phyloP scores from a whole-genome alignment of 2,113 vertebrate species.

The Tiliqua scincoides region DNA sequence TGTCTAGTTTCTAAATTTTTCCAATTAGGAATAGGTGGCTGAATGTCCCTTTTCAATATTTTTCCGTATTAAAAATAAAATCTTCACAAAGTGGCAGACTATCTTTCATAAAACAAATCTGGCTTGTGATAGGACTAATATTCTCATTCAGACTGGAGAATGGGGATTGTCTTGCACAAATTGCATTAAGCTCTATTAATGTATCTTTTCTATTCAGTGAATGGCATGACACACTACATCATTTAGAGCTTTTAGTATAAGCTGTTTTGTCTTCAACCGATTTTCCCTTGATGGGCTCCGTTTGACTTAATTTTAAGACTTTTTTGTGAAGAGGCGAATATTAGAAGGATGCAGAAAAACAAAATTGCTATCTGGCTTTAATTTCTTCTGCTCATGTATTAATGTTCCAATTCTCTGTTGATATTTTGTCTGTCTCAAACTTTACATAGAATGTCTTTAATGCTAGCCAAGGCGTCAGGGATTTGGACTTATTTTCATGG shows the following conservation, averaged over 20 bases:
- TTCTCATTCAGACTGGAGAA: slow-evolving; percentile 34
- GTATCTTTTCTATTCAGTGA: slow-evolving; percentile 76
- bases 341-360: slow-evolving; percentile 56
- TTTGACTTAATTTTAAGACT: slow-evolving; percentile 59
- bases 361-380: slow-evolving; percentile 52
- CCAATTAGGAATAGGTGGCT: slow-evolving; percentile 32
- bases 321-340: slow-evolving; percentile 27
- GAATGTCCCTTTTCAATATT: slow-evolving; percentile 20
- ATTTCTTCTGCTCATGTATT: slow-evolving; percentile 71
- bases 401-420: slow-evolving; percentile 79
- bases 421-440: slow-evolving; percentile 91
- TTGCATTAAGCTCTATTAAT: slow-evolving; percentile 52
- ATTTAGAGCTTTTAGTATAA: slow-evolving; percentile 73
- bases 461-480: slow-evolving; percentile 97
- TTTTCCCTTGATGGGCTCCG: slow-evolving; percentile 61
- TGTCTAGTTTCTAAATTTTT: slow-evolving; percentile 30
- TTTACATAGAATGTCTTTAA: slow-evolving; percentile 98
- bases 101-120: slow-evolving; percentile 74
- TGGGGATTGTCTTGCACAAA: slow-evolving; percentile 47
- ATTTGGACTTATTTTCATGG: slow-evolving; percentile 96
- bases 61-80: background rate
- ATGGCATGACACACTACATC: slow-evolving; percentile 99
- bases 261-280: slow-evolving; percentile 61
- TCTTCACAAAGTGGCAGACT: slow-evolving; percentile 56
- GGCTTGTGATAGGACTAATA: slow-evolving; percentile 47